These are phyloP conservation scores for Lottia scabra DNA, from an alignment of 2,888 invertebrate species.

Conservation along the genomic window DNA sequence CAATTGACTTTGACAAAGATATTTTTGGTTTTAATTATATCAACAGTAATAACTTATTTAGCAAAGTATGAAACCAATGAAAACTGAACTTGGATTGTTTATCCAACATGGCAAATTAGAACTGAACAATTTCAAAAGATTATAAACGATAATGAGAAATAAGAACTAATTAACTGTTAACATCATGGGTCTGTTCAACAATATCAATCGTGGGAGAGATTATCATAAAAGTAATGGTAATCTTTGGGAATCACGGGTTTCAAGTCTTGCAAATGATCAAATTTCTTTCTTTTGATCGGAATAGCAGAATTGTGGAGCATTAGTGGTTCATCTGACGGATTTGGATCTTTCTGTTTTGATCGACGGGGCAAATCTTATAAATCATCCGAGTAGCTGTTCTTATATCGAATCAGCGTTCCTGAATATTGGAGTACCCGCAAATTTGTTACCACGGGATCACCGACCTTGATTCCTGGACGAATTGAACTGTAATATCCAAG, in stretches of 20 bases:
- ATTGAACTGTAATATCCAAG: not conserved
- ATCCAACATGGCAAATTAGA: not conserved
- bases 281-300: conserved; percentile 10
- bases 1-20: too few species aligned
- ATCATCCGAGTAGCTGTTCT: not conserved
- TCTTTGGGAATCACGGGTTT: conserved; percentile 3
- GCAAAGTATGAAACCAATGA: not conserved
- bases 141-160: not conserved
- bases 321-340: not conserved
- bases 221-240: conserved; percentile 1
- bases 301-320: not conserved
- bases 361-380: not conserved
- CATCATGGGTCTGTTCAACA: not conserved
- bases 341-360: not conserved
- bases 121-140: not conserved
- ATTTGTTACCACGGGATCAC: not conserved
- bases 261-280: conserved; percentile 9
- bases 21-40: too few species aligned
- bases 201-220: not conserved
- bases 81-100: not conserved
- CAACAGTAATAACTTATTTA: too few species aligned
- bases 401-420: not conserved
- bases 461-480: not conserved
- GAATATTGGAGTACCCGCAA: not conserved
- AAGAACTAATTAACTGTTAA: not conserved